Base-by-base conservation (phyloP, 2,113 vertebrate genomes). In the Pituophis catenifer region DNA sequence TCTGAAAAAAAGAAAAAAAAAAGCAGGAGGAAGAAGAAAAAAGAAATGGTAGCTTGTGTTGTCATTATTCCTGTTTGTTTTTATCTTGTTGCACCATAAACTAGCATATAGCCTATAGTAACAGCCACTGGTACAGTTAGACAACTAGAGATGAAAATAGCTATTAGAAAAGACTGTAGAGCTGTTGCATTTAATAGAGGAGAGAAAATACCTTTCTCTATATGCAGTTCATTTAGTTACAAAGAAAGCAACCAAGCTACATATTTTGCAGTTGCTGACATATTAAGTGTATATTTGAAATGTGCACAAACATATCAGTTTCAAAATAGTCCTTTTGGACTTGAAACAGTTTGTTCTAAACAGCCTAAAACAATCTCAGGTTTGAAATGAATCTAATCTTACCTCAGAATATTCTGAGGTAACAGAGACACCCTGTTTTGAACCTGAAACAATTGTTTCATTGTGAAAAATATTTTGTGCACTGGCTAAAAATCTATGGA, bases 141-240 rank as follows among this genome's bases (percentile, higher is more conserved):
- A 87, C 15, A 91, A 58, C 19, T 11, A 91, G 59, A 52, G 44
- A 87, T 92, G 55, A 87, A n/a, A 52, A 87, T 55, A 29, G 23
- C 13, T 54, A 1, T 21, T 87, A 21, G 44, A 62, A 87, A 5
- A 59, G 38, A 33, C 50, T n/a, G 7, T 21, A 62, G 26, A 70
- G 17, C 15, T 50, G 38, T 70, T 21, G 75, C 33, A 90, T 54
- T 29, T 52, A 33, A 59, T 86, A 33, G 15, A 44, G 92, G 29
- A 90, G 90, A 93, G 94, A 50, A 21, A 89, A 92, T 94, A 94
- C 95, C 91, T 86, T 93, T 29, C 93, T 95, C 90, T 91, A 7
- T 95, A 96, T 54, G 90, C 94, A 87, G 95, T 97, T 96, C 93
- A 96, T 96, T 88, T 90, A 93, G 33, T 92, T 95, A 94, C 95